Percentiles rank a stretch among this genome's conserved stretches.
Conservation (phyloP, 2,797 vertebrate genomes). For the Xenopus petersii region DNA sequence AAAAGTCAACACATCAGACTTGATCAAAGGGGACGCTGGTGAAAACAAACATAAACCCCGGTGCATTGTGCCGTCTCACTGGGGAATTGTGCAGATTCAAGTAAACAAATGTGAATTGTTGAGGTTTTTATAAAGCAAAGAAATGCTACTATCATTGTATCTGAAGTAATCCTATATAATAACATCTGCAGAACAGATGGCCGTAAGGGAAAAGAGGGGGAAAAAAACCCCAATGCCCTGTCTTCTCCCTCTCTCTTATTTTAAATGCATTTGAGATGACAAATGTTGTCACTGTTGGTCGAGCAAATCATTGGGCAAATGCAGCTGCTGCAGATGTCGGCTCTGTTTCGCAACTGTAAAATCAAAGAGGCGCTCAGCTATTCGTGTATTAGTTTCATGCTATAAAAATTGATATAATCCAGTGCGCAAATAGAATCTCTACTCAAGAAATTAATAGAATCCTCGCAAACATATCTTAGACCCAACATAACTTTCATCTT, state of each 20-base stretch:
- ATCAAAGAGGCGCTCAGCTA: constrained; percentile 57
- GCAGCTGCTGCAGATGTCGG: constrained; percentile 75
- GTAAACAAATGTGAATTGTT: constrained; percentile 97
- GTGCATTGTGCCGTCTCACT: constrained; percentile 79
- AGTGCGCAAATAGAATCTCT: constrained; percentile 56
- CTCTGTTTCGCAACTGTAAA: constrained; percentile 71
- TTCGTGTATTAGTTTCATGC: constrained; percentile 68
- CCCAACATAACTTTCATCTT: no score
- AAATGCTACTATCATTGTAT: constrained; percentile 91
- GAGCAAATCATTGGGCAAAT: constrained; percentile 74
- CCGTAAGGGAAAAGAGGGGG: constrained; percentile 65
- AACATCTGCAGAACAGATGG: constrained; percentile 95
- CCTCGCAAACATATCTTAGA: background rate
- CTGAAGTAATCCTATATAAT: constrained; percentile 88
- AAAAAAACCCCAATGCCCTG: constrained; percentile 50
- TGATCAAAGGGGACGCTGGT: constrained; percentile 81
- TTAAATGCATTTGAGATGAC: constrained; percentile 75
- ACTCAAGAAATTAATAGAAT: constrained; percentile 47
- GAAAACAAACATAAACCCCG: constrained; percentile 78
- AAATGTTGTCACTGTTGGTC: constrained; percentile 74
- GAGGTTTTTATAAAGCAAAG: constrained; percentile 96
- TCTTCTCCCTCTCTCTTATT: constrained; percentile 68
- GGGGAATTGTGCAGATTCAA: constrained; percentile 89
- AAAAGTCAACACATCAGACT: constrained; percentile 85
- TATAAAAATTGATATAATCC: constrained; percentile 62